Percentiles rank a stretch among this genome's conserved stretches.
These are phyloP conservation scores for Thomomys bottae DNA, from an alignment of 2,113 vertebrate genomes.

Conservation along the genomic window DNA sequence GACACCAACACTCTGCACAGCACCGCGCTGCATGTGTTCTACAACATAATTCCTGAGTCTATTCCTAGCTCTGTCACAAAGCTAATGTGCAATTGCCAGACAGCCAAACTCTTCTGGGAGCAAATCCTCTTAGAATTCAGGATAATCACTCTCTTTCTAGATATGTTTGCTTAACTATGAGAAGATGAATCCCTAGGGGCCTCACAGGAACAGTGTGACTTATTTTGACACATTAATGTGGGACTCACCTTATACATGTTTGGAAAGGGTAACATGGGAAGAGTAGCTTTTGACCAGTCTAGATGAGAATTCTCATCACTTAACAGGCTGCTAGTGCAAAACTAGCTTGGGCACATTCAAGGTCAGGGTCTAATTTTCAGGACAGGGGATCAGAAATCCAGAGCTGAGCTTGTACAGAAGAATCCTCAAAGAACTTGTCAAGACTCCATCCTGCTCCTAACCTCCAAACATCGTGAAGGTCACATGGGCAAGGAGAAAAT, in stretches of 20 bases:
- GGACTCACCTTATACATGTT: not conserved
- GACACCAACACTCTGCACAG: too few relatives aligned
- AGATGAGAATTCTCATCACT: not conserved
- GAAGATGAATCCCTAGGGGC: not conserved
- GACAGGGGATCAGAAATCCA: not conserved
- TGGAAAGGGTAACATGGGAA: not conserved
- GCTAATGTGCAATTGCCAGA: not conserved
- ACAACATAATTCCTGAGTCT: not conserved
- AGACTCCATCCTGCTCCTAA: accelerated
- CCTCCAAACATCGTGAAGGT: not conserved
- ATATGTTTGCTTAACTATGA: not conserved
- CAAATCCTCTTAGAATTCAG: not conserved
- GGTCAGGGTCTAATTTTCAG: not conserved
- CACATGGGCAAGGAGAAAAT: not conserved
- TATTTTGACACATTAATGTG: not conserved
- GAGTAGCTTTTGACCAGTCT: not conserved
- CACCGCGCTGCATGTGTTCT: not conserved
- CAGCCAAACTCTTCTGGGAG: not conserved
- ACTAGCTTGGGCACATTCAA: not conserved
- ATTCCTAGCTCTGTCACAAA: not conserved
- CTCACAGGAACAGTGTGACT: not conserved
- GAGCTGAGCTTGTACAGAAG: not conserved
- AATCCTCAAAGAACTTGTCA: not conserved
- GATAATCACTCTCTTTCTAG: not conserved
- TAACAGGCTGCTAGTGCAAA: not conserved